Base-by-base conservation (phyloP, 2,113 vertebrate genomes). In the Halcyon senegalensis region DNA sequence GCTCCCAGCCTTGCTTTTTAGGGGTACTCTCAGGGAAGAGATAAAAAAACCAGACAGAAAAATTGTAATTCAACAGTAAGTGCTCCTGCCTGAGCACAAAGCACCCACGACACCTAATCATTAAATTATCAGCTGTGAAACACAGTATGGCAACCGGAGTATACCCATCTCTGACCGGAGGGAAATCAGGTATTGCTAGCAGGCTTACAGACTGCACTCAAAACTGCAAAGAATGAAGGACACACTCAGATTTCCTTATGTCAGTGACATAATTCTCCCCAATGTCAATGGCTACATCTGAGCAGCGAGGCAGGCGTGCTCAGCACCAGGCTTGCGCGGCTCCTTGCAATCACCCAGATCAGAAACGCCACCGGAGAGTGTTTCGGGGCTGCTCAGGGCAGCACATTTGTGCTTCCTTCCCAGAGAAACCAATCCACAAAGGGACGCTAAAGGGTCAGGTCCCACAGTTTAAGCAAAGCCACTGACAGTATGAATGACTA, bases 321-420 rank as follows among this genome's bases (percentile, higher is more conserved):
- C 43, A 81, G 44, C 74, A 33, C 50, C 0, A 1, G 44, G 25
- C 13, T 33, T 8, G 43, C 20, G 16, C 27, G 37, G 7, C 10
- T 77, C 39, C 44, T 50, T 33, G 23, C 41, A n/a, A 66, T 64
- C 17, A 5, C 5, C 44, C 4, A 3, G 15, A 60, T 5, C 2
- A 4, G 44, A 68, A 35, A 33, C 39, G 39, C 48, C 60, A n/a
- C 9, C 0, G 2, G 31, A 24, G 11, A 3, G 2, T 20, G 17
- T 50, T 63, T 21, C 50, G 24, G 86, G 56, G 76, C 41, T 1
- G 1, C 24, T 19, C 64, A 51, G 39, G 59, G 63, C 69, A 55
- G 50, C 43, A 59, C 28, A 20, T 5, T 24, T 10, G 13, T 2
- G 0, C 10, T 31, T 58, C 41, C 30, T 31, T 37, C 46, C 24